Evolutionary conservation across 2,113 vertebrate genomes (phyloP), one percentile per base, ranked within the genome.

Genomic region (Corydoras maculifer): DNA sequence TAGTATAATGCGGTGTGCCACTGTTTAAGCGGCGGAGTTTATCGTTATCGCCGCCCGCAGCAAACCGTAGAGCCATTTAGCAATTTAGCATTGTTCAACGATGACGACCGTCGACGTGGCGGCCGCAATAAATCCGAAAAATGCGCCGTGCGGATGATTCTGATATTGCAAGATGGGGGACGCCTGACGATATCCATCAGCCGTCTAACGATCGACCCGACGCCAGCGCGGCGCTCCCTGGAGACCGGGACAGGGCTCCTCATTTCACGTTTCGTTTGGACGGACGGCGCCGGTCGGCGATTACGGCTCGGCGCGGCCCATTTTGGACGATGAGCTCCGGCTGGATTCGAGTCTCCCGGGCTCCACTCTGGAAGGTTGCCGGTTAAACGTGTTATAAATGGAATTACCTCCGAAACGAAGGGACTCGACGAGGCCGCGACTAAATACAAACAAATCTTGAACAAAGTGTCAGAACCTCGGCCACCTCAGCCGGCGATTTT

Each of bases 341-440:
- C 75, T 77, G 70, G 69, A 74, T 71, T 75, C 53, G 74, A 64
- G 73, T 69, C 74, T 77, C 78, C 54, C 50, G 76, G 61, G 76
- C 50, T 61, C 13, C 5, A 30, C 48, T 78, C 74, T 55, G 54
- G 80, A 80, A 74, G 68, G 65, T 76, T 82, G 69, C 68, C 53
- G 73, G 31, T 79, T 78, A 70, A 80, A 74, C 65, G 72, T 65
- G 68, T 78, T 67, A 78, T 66, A 76, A 76, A 70, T 70, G 60
- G 67, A 82, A 79, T 82, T 77, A 77, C 51, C 66, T 73, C 59
- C 70, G 54, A 77, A 72, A 69, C 74, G 73, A 71, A 69, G 31
- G 35, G 65, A 65, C 29, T 48, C 68, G 58, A 75, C 59, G 63
- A 72, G 71, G 32, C n/a, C n/a, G 63, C 9, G 25, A 48, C 54